Conservation (phyloP, 2,113 vertebrate genomes). For the Rhabdornis inornatus region DNA sequence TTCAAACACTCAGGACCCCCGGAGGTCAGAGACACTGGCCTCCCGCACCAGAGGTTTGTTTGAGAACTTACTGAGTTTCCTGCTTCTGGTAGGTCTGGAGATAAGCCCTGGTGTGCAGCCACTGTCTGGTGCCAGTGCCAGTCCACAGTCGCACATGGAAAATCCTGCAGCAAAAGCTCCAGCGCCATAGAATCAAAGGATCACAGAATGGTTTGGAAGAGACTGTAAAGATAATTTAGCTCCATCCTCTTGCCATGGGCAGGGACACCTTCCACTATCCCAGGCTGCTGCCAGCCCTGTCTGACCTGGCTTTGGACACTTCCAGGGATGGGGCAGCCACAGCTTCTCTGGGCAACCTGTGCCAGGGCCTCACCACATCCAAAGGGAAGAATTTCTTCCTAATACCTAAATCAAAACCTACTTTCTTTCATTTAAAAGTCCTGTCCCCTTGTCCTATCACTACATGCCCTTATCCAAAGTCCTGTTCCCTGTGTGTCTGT, state of each 20-base stretch:
- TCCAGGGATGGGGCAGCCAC: not conserved
- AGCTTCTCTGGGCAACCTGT: not conserved
- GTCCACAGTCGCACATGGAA: accelerated
- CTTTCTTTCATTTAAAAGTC: not conserved
- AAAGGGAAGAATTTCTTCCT: not conserved
- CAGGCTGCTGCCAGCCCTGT: not conserved
- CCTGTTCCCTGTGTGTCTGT: not conserved
- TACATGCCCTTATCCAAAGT: not conserved
- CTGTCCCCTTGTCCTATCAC: not conserved
- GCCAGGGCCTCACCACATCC: not conserved
- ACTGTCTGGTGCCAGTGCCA: accelerated
- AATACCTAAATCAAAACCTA: not conserved
- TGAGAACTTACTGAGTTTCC: slow-evolving; percentile 12
- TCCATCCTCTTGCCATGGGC: not conserved
- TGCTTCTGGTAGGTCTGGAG: slow-evolving; percentile 38
- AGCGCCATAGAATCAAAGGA: not conserved
- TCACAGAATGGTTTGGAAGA: not conserved
- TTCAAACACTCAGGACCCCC: not conserved
- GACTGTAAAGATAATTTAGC: not conserved
- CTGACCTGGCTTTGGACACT: not conserved
- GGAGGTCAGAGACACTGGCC: slow-evolving; percentile 18
- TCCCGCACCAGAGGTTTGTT: not conserved
- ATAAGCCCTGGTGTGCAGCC: not conserved
- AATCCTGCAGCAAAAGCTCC: not conserved
- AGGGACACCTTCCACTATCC: not conserved